Percentiles rank a stretch among this genome's conserved stretches.
phyloP scores from a whole-genome alignment of 1,140 invertebrate genomes.

The Pissodes strobi region DNA sequence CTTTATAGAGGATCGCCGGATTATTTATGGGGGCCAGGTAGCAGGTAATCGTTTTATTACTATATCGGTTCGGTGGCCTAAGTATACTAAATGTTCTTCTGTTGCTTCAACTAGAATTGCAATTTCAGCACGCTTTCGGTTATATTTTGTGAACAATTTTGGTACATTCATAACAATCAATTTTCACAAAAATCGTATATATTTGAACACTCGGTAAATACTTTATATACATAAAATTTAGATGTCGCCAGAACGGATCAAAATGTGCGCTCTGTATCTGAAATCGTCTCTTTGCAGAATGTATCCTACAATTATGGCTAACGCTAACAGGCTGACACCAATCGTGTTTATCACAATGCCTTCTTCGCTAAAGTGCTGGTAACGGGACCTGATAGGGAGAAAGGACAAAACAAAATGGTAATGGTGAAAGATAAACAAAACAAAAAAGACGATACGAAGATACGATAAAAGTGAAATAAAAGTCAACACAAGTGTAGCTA shows the following conservation, averaged over 20 bases:
- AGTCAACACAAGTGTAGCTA: no score
- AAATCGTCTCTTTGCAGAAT: constrained; percentile 58
- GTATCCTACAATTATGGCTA: constrained; percentile 69
- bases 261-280: constrained; percentile 56
- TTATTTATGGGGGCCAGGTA: no score
- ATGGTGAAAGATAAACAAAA: constrained; percentile 33
- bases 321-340: constrained; percentile 71
- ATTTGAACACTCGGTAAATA: constrained; percentile 10
- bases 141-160: no score
- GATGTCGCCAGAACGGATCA: constrained; percentile 58
- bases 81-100: no score
- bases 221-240: constrained; percentile 42
- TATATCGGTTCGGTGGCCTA: no score
- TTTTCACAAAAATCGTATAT: neutral
- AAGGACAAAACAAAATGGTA: constrained; percentile 23
- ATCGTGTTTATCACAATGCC: constrained; percentile 77
- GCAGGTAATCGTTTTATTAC: no score
- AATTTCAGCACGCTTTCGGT: no score
- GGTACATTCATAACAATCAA: neutral
- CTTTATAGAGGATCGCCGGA: no score
- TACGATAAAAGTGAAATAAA: no score
- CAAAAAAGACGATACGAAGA: no score
- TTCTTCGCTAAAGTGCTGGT: constrained; percentile 66
- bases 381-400: constrained; percentile 59
- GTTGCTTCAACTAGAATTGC: no score